A percentile compares a stretch with the other conserved stretches of the same genome.
Evolutionary conservation across 1,140 invertebrate genomes (phyloP).

Genomic region (Drosophila asahinai): DNA sequence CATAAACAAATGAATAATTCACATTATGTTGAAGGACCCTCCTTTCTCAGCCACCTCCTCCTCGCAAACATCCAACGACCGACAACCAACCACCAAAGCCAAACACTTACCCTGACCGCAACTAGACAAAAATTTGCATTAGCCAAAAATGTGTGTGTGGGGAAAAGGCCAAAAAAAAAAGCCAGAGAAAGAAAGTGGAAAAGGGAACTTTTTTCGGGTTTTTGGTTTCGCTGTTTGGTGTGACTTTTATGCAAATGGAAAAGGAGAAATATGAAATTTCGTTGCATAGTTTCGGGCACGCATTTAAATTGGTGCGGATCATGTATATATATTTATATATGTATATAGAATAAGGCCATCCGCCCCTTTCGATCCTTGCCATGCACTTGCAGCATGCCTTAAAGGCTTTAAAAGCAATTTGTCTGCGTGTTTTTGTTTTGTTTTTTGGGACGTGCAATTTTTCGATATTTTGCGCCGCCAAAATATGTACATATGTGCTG

Average conservation of each 20-base stretch:
- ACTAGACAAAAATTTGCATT: conserved; percentile 55
- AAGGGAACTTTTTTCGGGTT: conserved; percentile 28
- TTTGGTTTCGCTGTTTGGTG: conserved; percentile 25
- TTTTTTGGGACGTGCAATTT: conserved; percentile 21
- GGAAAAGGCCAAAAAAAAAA: background rate
- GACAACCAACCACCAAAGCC: conserved; percentile 26
- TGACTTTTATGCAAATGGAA: conserved; percentile 72
- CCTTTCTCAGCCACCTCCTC: no score
- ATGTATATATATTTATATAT: conserved; percentile 5
- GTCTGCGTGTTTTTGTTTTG: conserved; percentile 40
- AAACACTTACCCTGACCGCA: conserved; percentile 43
- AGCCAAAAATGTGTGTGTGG: conserved; percentile 7
- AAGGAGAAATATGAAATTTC: conserved; percentile 44
- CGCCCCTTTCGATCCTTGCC: conserved; percentile 7
- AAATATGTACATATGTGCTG: background rate
- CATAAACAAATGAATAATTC: conserved; percentile 79
- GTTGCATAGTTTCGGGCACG: conserved; percentile 70
- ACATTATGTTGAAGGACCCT: conserved; percentile 57
- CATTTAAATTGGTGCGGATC: conserved; percentile 64
- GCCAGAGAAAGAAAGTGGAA: background rate
- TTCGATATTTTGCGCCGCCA: conserved; percentile 10
- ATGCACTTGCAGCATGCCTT: conserved; percentile 51
- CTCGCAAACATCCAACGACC: conserved; percentile 9
- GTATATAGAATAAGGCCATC: conserved; percentile 9
- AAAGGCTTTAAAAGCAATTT: conserved; percentile 83